Evolutionary conservation across 2,113 vertebrate genomes (phyloP).

Genomic region (Beaufortia kweichowensis): DNA sequence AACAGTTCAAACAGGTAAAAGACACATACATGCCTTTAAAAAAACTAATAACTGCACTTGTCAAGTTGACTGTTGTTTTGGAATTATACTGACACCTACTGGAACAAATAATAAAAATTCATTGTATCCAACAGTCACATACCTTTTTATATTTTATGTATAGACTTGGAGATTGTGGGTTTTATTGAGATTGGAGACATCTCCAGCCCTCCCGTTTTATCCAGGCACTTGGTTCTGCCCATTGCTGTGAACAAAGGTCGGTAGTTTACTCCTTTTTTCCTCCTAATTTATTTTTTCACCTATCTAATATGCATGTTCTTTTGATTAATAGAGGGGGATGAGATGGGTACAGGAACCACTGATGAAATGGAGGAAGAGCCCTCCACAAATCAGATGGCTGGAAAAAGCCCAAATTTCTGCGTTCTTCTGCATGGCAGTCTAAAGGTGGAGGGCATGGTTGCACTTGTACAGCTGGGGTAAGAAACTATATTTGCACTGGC

Average conservation of each 20-base stretch:
- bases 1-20: conserved; percentile 87
- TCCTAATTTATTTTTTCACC: conserved; percentile 1
- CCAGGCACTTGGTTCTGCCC: conserved; percentile 93
- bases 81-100: too few relatives aligned
- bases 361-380: conserved; percentile 94
- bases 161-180: conserved; percentile 95
- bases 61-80: too few relatives aligned
- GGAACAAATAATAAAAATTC: too few relatives aligned
- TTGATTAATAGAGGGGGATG: conserved; percentile 85
- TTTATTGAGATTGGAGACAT: conserved; percentile 98
- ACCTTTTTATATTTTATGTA: conserved; percentile 37
- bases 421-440: conserved; percentile 95
- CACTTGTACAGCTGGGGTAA: conserved; percentile 94
- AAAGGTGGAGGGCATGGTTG: conserved; percentile 99
- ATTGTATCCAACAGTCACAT: background rate
- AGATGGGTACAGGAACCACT: conserved; percentile 88
- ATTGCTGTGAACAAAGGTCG: conserved; percentile 96
- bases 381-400: conserved; percentile 93
- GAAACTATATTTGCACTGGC: conserved; percentile 32
- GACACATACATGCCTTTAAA: background rate
- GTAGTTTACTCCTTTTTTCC: conserved; percentile 49
- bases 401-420: conserved; percentile 97
- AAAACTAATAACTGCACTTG: too few relatives aligned
- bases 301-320: background rate
- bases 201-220: conserved; percentile 93